Conservation (phyloP, 2,888 invertebrate genomes). For the Clitarchus hookeri region DNA sequence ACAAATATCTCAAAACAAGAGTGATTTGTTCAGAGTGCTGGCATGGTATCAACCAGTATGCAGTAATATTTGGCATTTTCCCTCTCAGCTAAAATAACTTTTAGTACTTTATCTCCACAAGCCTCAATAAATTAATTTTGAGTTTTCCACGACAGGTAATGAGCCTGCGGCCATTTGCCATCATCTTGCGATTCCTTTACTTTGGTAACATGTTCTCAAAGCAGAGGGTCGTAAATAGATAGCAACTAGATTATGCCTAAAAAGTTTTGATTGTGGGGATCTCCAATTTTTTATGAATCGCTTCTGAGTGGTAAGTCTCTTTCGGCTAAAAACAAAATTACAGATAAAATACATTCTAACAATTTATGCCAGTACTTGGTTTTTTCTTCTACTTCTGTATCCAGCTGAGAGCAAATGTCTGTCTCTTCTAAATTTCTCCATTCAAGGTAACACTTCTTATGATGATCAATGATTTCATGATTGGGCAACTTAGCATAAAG, state of each 20-base stretch:
- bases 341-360: no score
- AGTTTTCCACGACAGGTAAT: no score
- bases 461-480: no score
- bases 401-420: neutral
- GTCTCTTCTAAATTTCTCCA: neutral
- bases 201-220: no score
- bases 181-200: no score
- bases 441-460: no score
- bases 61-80: no score
- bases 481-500: no score
- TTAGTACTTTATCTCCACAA: neutral
- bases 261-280: neutral
- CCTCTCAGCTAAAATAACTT: neutral
- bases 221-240: neutral
- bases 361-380: neutral
- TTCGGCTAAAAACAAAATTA: no score
- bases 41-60: no score
- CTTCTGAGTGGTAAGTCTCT: neutral
- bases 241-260: neutral
- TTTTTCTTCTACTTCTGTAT: neutral
- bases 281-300: neutral
- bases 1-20: neutral
- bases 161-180: no score
- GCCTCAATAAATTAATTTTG: neutral
- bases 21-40: neutral